Base-by-base conservation (phyloP, 1,140 invertebrate species). In the Drosophila baimaii region DNA sequence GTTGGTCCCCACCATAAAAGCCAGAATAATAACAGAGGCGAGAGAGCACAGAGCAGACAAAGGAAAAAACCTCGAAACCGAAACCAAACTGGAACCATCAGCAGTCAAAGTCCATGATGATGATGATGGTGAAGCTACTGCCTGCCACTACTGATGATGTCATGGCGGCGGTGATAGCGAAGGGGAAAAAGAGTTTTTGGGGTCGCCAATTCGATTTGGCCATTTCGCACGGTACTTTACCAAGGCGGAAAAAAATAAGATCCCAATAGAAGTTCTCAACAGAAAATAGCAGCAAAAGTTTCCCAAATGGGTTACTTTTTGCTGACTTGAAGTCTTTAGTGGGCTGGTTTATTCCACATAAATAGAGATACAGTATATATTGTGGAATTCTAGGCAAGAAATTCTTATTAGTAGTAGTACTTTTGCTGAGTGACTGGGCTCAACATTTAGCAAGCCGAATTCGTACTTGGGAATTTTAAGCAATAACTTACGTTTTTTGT, bases 141-240 rank as follows among this genome's bases (percentile, higher is more conserved):
- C 64, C 58, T 83, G 81, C 66, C 64, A 70, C 77, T 47, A 70
- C 77, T 47, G 82, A 85, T 85, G 82, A 85, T 85, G 78, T 85
- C 82, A 85, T 85, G 69, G 61, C 47, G 69, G 61, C 47, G 57
- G 35, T 37, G 55, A 68, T 19, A 31, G 43, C 25, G 15, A 9
- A n/a, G 25, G 15, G 56, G 19, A 33, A 47, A 41, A 43, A 19
- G n/a, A 27, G n/a, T 15, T 29, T 47, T 56, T 78, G 79, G 79
- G 76, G 75, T 74, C 80, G 70, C 56, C 56, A 59, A 81, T 81
- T 81, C 68, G 79, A 66, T 79, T 81, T 62, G 70, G 80, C 47
- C 63, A 81, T 86, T 85, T 85, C 64, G 81, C 81, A 85, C 78
- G 81, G 69, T 85, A 46, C 78, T 85, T 66, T 77, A 75, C 29